These are phyloP conservation scores for Cosmorhoe ocellata DNA, from an alignment of 2,888 invertebrate genomes.

Conservation along the genomic window DNA sequence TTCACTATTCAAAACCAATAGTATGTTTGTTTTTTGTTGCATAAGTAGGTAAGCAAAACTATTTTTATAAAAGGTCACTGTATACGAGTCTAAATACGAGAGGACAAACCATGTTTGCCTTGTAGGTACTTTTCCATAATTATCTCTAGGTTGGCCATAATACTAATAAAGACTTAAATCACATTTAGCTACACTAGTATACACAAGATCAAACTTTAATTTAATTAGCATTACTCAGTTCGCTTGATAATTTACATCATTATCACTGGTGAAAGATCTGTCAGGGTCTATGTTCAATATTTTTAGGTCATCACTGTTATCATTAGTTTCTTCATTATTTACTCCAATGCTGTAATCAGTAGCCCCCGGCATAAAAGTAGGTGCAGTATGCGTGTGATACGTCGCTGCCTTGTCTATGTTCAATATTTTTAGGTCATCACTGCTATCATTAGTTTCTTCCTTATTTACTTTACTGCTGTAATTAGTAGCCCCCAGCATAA, in stretches of 20 bases:
- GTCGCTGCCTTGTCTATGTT: slow-evolving; percentile 29
- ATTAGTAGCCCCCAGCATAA: slow-evolving; percentile 18
- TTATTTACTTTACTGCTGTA: slow-evolving; percentile 35
- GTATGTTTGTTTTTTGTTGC: too few relatives aligned
- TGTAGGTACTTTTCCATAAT: too few relatives aligned
- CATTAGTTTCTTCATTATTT: slow-evolving; percentile 34
- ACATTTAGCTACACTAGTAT: too few relatives aligned
- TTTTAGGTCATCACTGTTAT: slow-evolving; percentile 26
- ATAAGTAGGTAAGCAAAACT: too few relatives aligned
- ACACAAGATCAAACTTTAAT: slow-evolving; percentile 7
- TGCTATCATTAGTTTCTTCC: slow-evolving; percentile 34
- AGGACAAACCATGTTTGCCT: too few relatives aligned
- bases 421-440: slow-evolving; percentile 22
- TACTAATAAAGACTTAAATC: too few relatives aligned
- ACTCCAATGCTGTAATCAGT: slow-evolving; percentile 30
- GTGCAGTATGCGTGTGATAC: slow-evolving; percentile 26
- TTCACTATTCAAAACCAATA: too few relatives aligned
- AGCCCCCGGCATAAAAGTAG: slow-evolving; percentile 26
- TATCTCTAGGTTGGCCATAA: too few relatives aligned
- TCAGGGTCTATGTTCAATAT: slow-evolving; percentile 27
- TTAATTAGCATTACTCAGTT: slow-evolving; percentile 19
- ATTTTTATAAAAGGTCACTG: too few relatives aligned
- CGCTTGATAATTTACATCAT: slow-evolving; percentile 31
- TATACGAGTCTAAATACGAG: too few relatives aligned
- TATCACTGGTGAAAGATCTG: slow-evolving; percentile 24